phyloP scores from a whole-genome alignment of 2,797 vertebrate genomes.

The Chiloscyllium punctatum region DNA sequence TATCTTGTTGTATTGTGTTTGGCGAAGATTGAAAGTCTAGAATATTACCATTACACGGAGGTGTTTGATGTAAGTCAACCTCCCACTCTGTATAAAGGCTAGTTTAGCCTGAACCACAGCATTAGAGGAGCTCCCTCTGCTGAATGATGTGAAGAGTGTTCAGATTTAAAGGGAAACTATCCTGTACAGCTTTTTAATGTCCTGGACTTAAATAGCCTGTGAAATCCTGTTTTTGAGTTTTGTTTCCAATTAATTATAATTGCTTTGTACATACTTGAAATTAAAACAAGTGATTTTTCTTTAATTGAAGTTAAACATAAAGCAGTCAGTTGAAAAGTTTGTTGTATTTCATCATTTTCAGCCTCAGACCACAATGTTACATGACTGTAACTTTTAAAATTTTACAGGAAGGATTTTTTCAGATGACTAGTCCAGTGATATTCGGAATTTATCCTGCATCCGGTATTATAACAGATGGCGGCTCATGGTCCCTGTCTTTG shows the following conservation, averaged over 20 bases:
- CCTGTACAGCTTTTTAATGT: too few relatives aligned
- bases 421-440: neutral
- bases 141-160: neutral
- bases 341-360: too few relatives aligned
- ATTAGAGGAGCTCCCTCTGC: conserved; percentile 18
- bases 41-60: neutral
- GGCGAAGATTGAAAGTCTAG: neutral
- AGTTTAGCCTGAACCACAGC: neutral
- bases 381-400: neutral
- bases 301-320: neutral
- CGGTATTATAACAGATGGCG: neutral
- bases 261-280: neutral
- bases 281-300: neutral
- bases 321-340: neutral
- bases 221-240: neutral
- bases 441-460: neutral
- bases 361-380: neutral
- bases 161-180: neutral
- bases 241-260: neutral
- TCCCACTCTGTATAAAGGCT: neutral
- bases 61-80: neutral
- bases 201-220: neutral
- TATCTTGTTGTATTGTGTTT: neutral
- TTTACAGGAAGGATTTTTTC: neutral
- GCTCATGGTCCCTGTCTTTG: neutral